Base-by-base conservation (phyloP, 1,140 invertebrate genomes). In the Elymnias hypermnestra region DNA sequence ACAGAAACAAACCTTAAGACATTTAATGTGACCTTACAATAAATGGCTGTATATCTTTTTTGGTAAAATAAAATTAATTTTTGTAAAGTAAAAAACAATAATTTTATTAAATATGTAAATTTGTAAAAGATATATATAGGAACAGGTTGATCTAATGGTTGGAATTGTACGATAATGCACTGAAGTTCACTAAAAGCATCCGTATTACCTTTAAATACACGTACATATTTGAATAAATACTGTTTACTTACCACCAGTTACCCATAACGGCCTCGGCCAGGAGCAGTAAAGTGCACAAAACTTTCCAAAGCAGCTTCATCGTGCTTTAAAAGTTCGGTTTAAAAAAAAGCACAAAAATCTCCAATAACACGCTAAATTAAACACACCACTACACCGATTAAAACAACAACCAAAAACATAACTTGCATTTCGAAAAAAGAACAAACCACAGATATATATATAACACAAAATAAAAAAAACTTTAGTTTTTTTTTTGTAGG, bases 271-370 rank as follows among this genome's bases (percentile, higher is more conserved):
- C 69, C 45, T 83, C 68, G 21, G 69, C 56, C 14, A 83, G 59
- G 28, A 83, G 36, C 21, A 81, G 57, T 46, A 77, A 55, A 47
- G 53, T 64, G 38, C 70, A 79, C 62, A 77, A 51, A 59, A 76
- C 64, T 79, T 70, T 79, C 76, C 71, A 83, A 71, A 77, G 56
- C 42, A 81, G 57, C 71, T 63, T 74, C 79, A 83, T 83, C 39
- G 40, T 73, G 63, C 63, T 54, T 41, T 38, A 47, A 61, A 63
- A 61, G 41, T 63, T n/a, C n/a, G n/a, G 63, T 12, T 14, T 13
- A 33, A 33, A 29, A n/a, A n/a, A 33, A 33, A 33, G 29, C 29
- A 57, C 38, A 42, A 56, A 57, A 61, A 58, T 51, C 45, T 53
- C 53, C 61, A 57, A 66, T 68, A 61, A 48, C 63, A 74, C 69